phyloP scores from a whole-genome alignment of 2,888 invertebrate species.

The Netelia melanura region DNA sequence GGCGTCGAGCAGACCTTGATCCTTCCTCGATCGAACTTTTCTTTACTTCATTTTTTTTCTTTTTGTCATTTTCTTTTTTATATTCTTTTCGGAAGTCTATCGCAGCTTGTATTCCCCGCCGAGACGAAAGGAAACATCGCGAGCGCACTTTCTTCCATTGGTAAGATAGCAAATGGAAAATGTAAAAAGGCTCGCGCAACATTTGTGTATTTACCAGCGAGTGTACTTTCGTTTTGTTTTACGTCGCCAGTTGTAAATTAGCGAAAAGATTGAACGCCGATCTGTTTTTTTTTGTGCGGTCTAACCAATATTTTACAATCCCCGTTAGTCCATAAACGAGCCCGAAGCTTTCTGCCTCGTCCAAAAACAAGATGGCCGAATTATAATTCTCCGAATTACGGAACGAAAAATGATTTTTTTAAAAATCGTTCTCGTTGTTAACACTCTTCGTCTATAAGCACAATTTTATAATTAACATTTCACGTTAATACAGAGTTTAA shows the following conservation, averaged over 20 bases:
- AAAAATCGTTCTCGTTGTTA: background rate
- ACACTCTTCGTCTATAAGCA: background rate
- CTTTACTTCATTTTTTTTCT: conserved; percentile 7
- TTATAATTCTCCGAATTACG: background rate
- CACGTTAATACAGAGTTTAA: conserved; percentile 4
- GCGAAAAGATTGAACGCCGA: background rate
- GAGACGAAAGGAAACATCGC: conserved; percentile 4
- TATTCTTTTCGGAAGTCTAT: conserved; percentile 41
- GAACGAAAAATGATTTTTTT: background rate
- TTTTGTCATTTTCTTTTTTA: conserved; percentile 20
- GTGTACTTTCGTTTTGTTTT: conserved; percentile 3
- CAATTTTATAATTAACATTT: conserved; percentile 3
- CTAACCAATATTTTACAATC: background rate
- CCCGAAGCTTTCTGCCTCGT: background rate
- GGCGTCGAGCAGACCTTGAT: conserved; percentile 77
- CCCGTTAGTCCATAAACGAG: background rate
- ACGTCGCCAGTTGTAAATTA: background rate
- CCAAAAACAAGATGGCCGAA: background rate
- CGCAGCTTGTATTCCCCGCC: background rate
- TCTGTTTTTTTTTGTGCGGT: conserved; percentile 26
- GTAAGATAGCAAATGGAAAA: conserved; percentile 36
- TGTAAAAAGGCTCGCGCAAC: conserved; percentile 11
- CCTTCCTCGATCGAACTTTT: conserved; percentile 69
- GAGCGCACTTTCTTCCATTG: conserved; percentile 21
- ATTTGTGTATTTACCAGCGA: background rate